Evolutionary conservation across 2,113 vertebrate genomes (phyloP).

Genomic region (Nanorana parkeri): DNA sequence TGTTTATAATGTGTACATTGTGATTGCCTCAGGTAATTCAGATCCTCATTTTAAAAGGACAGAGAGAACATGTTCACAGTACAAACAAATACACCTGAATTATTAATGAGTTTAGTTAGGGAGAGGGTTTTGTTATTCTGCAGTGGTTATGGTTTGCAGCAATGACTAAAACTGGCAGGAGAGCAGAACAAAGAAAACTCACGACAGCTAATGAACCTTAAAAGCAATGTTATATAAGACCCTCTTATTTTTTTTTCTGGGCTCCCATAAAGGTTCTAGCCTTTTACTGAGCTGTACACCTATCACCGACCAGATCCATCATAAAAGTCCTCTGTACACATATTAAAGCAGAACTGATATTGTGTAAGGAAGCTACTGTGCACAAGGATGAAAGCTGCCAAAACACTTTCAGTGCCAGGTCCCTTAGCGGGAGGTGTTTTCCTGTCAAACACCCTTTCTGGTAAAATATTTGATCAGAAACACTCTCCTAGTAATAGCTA

Average conservation of each 20-base stretch:
- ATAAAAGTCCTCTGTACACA: no score
- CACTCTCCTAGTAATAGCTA: no score
- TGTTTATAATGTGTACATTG: not conserved
- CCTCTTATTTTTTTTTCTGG: no score
- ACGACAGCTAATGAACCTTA: not conserved
- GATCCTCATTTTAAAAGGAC: slow-evolving; percentile 1
- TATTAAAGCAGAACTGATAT: not conserved
- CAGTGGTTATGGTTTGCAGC: not conserved
- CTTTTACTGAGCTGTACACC: no score
- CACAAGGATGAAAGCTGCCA: not conserved
- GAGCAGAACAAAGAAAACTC: not conserved
- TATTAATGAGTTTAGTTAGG: slow-evolving; percentile 21
- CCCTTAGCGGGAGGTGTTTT: not conserved
- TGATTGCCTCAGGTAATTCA: slow-evolving; percentile 13
- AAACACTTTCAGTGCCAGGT: not conserved
- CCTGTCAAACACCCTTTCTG: not conserved
- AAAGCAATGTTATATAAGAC: no score
- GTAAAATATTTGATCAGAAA: no score
- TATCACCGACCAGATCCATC: no score
- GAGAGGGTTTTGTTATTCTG: not conserved
- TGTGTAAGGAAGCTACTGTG: not conserved
- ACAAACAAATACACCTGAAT: slow-evolving; percentile 41
- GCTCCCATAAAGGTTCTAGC: no score
- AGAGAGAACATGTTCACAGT: slow-evolving; percentile 9
- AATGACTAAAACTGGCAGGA: slow-evolving; percentile 1